Percentiles rank a stretch among this genome's conserved stretches.
Conservation (phyloP, 1,140 invertebrate genomes). For the Asobara japonica region DNA sequence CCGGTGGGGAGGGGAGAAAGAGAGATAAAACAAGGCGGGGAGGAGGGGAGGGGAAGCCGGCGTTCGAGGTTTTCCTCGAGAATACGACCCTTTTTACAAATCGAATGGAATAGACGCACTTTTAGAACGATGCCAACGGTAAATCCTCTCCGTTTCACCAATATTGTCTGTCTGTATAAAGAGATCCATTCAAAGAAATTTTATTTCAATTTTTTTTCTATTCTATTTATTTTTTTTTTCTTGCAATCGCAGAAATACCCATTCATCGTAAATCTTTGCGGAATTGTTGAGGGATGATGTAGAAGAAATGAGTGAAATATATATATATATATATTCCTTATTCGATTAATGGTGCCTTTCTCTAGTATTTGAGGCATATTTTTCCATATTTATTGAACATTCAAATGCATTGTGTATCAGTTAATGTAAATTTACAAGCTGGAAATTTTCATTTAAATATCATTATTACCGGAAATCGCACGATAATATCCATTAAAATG, state of each 20-base stretch:
- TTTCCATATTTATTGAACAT: neutral
- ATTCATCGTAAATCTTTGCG: neutral
- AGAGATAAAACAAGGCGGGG: no score
- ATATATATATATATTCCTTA: neutral
- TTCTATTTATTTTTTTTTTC: neutral
- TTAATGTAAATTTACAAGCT: neutral
- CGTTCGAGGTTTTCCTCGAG: neutral
- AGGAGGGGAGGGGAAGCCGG: no score
- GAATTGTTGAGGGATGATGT: neutral
- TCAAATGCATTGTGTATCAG: no score
- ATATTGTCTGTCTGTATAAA: conserved; percentile 4
- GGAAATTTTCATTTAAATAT: neutral
- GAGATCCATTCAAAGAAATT: neutral
- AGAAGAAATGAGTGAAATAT: no score
- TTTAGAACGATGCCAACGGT: neutral
- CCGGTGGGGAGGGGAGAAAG: neutral
- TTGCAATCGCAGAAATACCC: neutral
- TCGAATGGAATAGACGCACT: conserved; percentile 11
- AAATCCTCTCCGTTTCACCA: conserved; percentile 3
- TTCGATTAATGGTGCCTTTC: neutral
- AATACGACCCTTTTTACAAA: conserved; percentile 8
- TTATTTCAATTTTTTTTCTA: neutral
- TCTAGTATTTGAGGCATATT: neutral
- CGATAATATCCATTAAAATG: neutral
- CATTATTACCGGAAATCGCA: neutral